Evolutionary conservation across 2,113 vertebrate genomes (phyloP), one percentile per base, ranked within the genome.

Genomic region (Pomatorhinus ruficollis): DNA sequence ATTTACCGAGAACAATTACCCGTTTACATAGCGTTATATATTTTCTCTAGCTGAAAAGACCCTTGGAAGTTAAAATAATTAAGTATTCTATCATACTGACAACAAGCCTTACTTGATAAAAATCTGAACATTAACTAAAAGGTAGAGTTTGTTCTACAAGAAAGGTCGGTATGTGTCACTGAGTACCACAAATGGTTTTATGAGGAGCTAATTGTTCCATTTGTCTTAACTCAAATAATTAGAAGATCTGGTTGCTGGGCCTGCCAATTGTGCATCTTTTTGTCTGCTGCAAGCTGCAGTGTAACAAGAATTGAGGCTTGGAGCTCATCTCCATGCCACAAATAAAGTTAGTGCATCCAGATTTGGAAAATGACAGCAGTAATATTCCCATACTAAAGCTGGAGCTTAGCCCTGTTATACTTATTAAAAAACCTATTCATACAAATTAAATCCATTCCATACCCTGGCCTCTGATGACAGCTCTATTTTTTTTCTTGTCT

Each of bases 351-450:
- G 93, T 94, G 85, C 89, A 96, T 96, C 85, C 94, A 96, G 92
- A 97, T 97, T 97, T 97, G 76, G 94, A 97, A 98, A 97, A 95
- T 90, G 95, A 97, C 96, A 97, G 95, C 89, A 95, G 47, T 97
- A 97, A 97, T 97, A 96, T 93, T 95, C 94, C 82, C 80, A 45
- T 71, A 94, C 93, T 94, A 97, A 96, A 96, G 87, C 95, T 98
- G 92, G 95, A 97, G 91, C 92, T 97, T 97, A 97, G 93, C 76
- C 94, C 93, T 97, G 95, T 97, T 97, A 97, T 96, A 97, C 88
- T 98, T 98, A 98, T 98, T 98, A 97, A 98, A 98, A 98, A 98
- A 94, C 87, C 97, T 98, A 98, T 98, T 98, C 97, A 98, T 98
- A 98, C 96, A 98, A 98, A 98, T 98, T 98, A 98, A 98, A 98